These are phyloP conservation scores for Indri indri DNA, from an alignment of 2,113 vertebrate species.

Conservation along the genomic window DNA sequence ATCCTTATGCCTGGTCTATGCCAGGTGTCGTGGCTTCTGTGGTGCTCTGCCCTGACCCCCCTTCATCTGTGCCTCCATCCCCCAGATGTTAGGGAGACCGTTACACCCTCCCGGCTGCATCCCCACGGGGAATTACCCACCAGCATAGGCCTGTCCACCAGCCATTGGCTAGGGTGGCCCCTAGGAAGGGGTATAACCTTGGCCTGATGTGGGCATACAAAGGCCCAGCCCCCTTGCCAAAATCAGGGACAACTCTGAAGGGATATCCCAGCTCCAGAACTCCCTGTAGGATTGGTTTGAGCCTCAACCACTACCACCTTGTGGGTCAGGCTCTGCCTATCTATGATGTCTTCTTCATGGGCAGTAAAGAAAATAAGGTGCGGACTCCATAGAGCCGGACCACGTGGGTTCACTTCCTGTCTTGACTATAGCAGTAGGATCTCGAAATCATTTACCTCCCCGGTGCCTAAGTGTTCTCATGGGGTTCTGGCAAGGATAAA, in stretches of 20 bases:
- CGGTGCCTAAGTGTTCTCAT: neutral
- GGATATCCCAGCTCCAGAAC: neutral
- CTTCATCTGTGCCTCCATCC: neutral
- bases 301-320: neutral
- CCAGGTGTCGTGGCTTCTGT: neutral
- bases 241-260: neutral
- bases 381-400: neutral
- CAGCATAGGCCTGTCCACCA: neutral
- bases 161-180: neutral
- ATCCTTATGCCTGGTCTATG: neutral
- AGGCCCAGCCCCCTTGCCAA: neutral
- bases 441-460: neutral
- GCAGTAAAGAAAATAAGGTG: neutral
- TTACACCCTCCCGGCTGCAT: no score
- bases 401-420: neutral
- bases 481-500: neutral
- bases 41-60: neutral
- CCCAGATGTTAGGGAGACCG: neutral
- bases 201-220: neutral
- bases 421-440: neutral
- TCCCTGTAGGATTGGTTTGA: neutral
- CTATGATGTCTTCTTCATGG: neutral
- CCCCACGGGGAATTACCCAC: neutral
- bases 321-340: neutral
- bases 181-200: neutral